These are phyloP conservation scores for Sthenelais limicola DNA, from an alignment of 2,888 invertebrate genomes.

Conservation along the genomic window DNA sequence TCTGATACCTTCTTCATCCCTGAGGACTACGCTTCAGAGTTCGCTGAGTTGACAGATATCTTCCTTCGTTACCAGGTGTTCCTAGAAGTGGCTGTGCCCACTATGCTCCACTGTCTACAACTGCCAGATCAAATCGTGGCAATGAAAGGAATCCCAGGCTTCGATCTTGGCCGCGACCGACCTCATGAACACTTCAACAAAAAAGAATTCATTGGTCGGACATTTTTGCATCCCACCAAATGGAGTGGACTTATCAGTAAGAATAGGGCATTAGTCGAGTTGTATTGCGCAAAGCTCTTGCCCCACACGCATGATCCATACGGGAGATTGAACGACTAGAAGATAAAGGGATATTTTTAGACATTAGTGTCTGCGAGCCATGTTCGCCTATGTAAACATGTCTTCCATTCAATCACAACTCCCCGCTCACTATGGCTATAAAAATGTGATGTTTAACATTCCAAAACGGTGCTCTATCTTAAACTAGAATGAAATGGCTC, in stretches of 20 bases:
- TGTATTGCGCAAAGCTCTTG: constrained; percentile 28
- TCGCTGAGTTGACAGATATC: constrained; percentile 41
- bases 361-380: no score
- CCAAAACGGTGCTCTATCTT: no score
- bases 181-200: constrained; percentile 50
- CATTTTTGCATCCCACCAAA: constrained; percentile 51
- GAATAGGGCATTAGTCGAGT: neutral
- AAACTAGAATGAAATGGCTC: no score
- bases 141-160: constrained; percentile 41
- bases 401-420: no score
- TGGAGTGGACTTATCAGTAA: constrained; percentile 44
- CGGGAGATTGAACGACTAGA: neutral
- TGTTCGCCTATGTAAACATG: no score
- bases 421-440: no score
- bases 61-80: constrained; percentile 50
- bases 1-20: constrained; percentile 53
- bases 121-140: constrained; percentile 33
- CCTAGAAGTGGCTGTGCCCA: constrained; percentile 53
- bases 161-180: constrained; percentile 43
- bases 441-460: no score
- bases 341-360: no score
- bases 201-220: constrained; percentile 42
- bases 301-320: constrained; percentile 26
- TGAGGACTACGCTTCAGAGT: constrained; percentile 41
- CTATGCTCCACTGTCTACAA: constrained; percentile 47